Percentiles rank a stretch among this genome's conserved stretches.
Conservation (phyloP, 2,797 vertebrate genomes). For the Fistularia tabacaria region DNA sequence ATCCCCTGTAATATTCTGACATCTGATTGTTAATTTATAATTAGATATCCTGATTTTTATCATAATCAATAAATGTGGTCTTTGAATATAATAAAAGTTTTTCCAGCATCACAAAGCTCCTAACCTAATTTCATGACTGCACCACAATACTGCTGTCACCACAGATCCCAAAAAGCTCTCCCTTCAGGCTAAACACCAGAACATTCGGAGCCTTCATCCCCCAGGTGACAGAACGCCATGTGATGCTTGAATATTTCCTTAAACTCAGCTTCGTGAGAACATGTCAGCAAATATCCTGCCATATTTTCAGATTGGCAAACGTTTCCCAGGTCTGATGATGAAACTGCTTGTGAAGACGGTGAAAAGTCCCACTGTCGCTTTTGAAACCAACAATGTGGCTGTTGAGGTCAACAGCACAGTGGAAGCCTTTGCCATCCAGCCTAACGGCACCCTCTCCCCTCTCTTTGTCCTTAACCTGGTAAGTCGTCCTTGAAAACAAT, state of each 20-base stretch:
- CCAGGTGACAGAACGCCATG: conserved; percentile 46
- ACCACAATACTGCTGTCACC: conserved; percentile 1
- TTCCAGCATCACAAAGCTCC: too few relatives aligned
- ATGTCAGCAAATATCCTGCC: background rate
- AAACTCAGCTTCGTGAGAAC: background rate
- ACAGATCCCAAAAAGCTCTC: conserved; percentile 70
- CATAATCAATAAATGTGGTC: too few relatives aligned
- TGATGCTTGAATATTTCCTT: background rate
- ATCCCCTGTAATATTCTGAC: too few relatives aligned
- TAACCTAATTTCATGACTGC: background rate
- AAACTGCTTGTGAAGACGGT: conserved; percentile 60
- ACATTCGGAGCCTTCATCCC: conserved; percentile 72
- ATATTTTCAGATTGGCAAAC: conserved; percentile 60
- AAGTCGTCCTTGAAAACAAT: conserved; percentile 16
- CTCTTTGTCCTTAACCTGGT: conserved; percentile 75
- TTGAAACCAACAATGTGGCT: conserved; percentile 56
- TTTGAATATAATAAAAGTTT: too few relatives aligned
- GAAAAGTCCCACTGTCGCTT: conserved; percentile 49
- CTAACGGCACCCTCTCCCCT: conserved; percentile 63
- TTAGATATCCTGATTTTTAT: too few relatives aligned
- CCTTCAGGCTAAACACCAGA: conserved; percentile 70
- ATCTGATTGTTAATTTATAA: too few relatives aligned
- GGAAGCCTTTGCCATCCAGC: conserved; percentile 71
- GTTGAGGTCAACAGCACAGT: conserved; percentile 45
- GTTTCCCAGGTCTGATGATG: conserved; percentile 71